A percentile compares a stretch with the other conserved stretches of the same genome.
These are phyloP conservation scores for Hippasteria phrygiana DNA, from an alignment of 53 echinoderm and acorn worm genomes.

Conservation along the genomic window DNA sequence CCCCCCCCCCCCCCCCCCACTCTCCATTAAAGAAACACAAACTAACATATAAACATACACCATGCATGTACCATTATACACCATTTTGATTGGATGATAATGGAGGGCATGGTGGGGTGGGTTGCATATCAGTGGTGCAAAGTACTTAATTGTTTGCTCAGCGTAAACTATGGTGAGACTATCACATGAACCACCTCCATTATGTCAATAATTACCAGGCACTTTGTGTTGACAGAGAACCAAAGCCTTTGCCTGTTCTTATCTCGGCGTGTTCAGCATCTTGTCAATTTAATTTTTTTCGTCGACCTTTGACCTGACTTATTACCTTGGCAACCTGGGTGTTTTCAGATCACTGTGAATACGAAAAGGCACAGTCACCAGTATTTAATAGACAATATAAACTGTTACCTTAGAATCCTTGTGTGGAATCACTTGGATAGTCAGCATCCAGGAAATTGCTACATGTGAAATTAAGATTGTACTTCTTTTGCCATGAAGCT, in stretches of 20 bases:
- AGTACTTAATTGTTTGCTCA: constrained; percentile 59
- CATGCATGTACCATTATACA: neutral
- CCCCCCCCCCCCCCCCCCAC: too few relatives aligned
- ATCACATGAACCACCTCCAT: constrained; percentile 48
- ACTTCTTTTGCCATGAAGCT: too few relatives aligned
- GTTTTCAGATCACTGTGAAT: constrained; percentile 10
- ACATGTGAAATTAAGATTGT: too few relatives aligned
- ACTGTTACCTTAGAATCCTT: too few relatives aligned
- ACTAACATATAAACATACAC: neutral
- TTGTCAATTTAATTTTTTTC: constrained; percentile 21
- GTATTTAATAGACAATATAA: too few relatives aligned
- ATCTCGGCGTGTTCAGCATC: constrained; percentile 20
- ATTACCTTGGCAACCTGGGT: constrained; percentile 35
- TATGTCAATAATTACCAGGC: constrained; percentile 42
- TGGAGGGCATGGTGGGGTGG: neutral
- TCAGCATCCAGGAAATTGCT: too few relatives aligned
- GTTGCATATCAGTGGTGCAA: constrained; percentile 20
- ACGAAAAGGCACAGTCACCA: too few relatives aligned
- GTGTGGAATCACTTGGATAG: too few relatives aligned
- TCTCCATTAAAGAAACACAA: too few relatives aligned
- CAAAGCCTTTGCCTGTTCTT: constrained; percentile 35
- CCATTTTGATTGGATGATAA: neutral
- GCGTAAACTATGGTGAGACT: constrained; percentile 15
- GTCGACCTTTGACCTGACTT: constrained; percentile 23
- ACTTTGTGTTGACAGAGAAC: constrained; percentile 37